Conservation (phyloP, 2,888 invertebrate genomes). For the Drosophila silvestris region DNA sequence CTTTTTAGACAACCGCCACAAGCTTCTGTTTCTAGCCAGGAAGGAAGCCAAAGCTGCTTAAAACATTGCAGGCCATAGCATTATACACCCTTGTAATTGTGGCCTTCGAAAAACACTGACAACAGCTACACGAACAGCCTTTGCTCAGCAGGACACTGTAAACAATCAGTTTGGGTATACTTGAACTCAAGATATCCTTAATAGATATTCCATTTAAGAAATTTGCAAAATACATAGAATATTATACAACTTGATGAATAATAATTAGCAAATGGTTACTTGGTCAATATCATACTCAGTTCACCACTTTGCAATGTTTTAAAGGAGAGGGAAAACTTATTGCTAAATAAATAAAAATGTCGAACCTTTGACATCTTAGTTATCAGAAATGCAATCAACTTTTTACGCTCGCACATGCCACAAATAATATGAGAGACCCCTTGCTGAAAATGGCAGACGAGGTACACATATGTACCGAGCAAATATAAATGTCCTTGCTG, state of each 20-base stretch:
- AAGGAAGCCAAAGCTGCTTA: slow-evolving; percentile 42
- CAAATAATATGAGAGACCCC: slow-evolving; percentile 19
- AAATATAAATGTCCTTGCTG: slow-evolving; percentile 80
- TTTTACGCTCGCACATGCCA: slow-evolving; percentile 14
- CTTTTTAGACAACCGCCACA: slow-evolving; percentile 26
- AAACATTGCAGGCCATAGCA: slow-evolving; percentile 44
- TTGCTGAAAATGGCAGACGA: slow-evolving; percentile 29
- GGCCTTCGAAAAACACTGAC: slow-evolving; percentile 45
- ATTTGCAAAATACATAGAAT: background rate
- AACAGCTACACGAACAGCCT: slow-evolving; percentile 19
- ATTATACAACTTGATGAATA: background rate
- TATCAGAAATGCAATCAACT: slow-evolving; percentile 25
- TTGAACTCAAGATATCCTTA: slow-evolving; percentile 16
- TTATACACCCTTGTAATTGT: slow-evolving; percentile 70
- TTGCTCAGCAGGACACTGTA: background rate
- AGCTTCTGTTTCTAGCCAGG: slow-evolving; percentile 9
- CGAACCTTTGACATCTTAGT: slow-evolving; percentile 17
- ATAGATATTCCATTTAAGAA: background rate
- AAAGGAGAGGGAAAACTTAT: background rate
- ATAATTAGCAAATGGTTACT: background rate
- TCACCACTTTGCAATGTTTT: background rate
- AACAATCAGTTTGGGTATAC: background rate
- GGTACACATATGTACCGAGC: slow-evolving; percentile 25
- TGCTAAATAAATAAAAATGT: background rate
- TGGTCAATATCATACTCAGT: background rate